Base-by-base conservation (phyloP, 2,113 vertebrate genomes). In the Prochilodus magdalenae region DNA sequence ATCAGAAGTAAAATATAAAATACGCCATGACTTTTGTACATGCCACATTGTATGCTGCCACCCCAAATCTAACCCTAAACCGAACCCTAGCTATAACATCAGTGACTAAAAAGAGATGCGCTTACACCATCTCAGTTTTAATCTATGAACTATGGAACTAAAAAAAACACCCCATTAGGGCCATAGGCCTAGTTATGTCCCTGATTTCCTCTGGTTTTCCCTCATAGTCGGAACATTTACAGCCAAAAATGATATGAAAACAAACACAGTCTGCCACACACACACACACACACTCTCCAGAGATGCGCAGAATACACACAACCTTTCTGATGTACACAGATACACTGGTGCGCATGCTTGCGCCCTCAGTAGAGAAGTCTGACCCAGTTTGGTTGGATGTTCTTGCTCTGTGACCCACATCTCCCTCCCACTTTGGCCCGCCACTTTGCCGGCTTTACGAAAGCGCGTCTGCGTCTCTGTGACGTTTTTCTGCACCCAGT, bases 381-480 rank as follows among this genome's bases (percentile, higher is more conserved):
- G 92, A 92, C 93, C 90, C 89, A 93, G 87, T 92, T 93, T 90
- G 90, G 77, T 80, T 86, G 87, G 83, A 89, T 90, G 89, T 88
- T 87, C 90, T 90, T 91, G 83, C 79, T 88, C 89, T 85, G 88
- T 90, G 91, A 89, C 88, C 89, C 90, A 91, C 90, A 92, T 91
- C 90, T 27, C 70, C 62, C 33, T 26, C 36, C 7, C 36, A 60
- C 72, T 44, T 24, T 47, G 53, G 73, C 82, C 86, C 44, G 71
- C 86, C 88, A 86, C 90, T 89, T 89, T 82, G 85, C 77, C 69
- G 75, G 80, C 30, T 83, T 90, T 89, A 90, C 88, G 90, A 90
- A 92, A 90, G 88, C 77, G 83, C 80, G 85, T 73, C 40, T 29
- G 66, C 67, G 3, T 24, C 26, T n/a, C 0, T n/a, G 75, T 75